These are phyloP conservation scores for Balaenoptera acutorostrata DNA, from an alignment of 2,113 vertebrate genomes.

Conservation along the genomic window DNA sequence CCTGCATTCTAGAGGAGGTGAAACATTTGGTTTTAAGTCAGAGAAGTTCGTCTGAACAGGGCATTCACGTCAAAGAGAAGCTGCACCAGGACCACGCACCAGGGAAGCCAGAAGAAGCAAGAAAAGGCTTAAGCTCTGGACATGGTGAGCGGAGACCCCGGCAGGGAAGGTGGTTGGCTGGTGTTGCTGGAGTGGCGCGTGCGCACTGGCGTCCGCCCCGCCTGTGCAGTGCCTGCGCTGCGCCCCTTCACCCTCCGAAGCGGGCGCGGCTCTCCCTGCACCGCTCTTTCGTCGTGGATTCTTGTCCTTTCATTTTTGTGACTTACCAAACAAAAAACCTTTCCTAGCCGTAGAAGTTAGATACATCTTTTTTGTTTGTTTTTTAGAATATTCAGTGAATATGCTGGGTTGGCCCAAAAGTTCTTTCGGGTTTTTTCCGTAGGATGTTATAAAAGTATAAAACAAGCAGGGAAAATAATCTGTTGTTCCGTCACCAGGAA, in stretches of 20 bases:
- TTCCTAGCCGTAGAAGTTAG: background rate
- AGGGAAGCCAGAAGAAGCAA: background rate
- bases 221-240: too few species aligned
- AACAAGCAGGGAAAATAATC: too few species aligned
- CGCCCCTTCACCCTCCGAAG: background rate
- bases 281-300: background rate
- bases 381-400: background rate
- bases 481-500: background rate
- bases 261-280: background rate
- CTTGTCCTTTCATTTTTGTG: background rate
- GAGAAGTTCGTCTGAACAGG: slow-evolving; percentile 66
- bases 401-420: too few species aligned
- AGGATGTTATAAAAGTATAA: background rate
- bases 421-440: too few species aligned
- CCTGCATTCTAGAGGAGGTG: slow-evolving; percentile 71
- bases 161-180: fast-evolving
- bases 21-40: slow-evolving; percentile 75
- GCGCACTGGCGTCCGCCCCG: fast-evolving
- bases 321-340: background rate
- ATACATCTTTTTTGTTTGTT: background rate
- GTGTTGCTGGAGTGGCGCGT: fast-evolving
- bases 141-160: background rate
- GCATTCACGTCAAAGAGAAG: background rate
- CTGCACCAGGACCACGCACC: background rate
- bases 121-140: background rate